Percentiles rank a stretch among this genome's conserved stretches.
Conservation (phyloP, 2,797 vertebrate genomes). For the Chanos chanos region DNA sequence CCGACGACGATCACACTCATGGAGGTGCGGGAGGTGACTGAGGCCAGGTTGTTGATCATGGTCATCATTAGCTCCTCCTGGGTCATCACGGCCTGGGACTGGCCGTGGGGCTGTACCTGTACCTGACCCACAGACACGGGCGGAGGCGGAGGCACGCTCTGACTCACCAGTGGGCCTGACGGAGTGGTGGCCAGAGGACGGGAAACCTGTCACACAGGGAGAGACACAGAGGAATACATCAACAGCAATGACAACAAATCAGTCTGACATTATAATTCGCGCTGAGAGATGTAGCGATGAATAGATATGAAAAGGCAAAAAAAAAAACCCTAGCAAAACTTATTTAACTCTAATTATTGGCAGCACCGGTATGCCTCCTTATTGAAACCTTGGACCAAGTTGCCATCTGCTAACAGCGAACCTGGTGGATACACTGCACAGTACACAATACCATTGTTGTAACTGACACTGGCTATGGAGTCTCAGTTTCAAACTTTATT, state of each 20-base stretch:
- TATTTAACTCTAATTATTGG: too few species aligned
- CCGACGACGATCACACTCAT: conserved; percentile 85
- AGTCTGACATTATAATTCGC: not conserved
- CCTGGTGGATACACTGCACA: too few species aligned
- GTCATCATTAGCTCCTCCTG: conserved; percentile 89
- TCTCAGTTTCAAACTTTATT: too few species aligned
- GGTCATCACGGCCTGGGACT: conserved; percentile 60
- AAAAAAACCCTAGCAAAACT: too few species aligned
- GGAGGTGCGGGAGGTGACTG: conserved; percentile 88
- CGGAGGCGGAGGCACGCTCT: conserved; percentile 56
- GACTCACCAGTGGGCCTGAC: conserved; percentile 56
- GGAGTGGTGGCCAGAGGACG: conserved; percentile 77
- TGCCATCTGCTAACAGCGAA: too few species aligned
- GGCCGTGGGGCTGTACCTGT: too few species aligned
- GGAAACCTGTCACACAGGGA: conserved; percentile 67
- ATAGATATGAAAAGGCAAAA: too few species aligned
- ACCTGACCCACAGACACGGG: conserved; percentile 60
- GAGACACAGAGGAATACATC: not conserved
- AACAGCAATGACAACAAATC: not conserved
- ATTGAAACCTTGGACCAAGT: too few species aligned
- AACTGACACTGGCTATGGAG: too few species aligned
- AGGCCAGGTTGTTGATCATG: conserved; percentile 81
- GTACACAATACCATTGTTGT: too few species aligned
- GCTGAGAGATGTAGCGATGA: too few species aligned
- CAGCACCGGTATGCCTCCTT: too few species aligned